These are phyloP conservation scores for Dicranocentrus wangi DNA, from an alignment of 2,888 invertebrate genomes.

Conservation along the genomic window DNA sequence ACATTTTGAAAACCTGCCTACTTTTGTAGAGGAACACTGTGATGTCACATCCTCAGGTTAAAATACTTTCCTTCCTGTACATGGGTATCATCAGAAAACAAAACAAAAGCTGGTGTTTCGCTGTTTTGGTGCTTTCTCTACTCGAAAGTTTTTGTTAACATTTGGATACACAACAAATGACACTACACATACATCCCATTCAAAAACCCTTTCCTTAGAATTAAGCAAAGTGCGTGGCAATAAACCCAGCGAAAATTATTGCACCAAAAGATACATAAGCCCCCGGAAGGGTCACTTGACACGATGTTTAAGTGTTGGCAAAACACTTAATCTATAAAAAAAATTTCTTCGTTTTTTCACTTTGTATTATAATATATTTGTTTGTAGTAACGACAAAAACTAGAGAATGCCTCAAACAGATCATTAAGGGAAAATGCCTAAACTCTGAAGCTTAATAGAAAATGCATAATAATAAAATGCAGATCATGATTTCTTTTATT, in stretches of 20 bases:
- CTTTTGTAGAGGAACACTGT: neutral
- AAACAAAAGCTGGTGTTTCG: neutral
- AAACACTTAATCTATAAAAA: neutral
- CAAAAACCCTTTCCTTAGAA: too few species aligned
- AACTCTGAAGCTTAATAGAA: too few species aligned
- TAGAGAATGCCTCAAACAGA: neutral
- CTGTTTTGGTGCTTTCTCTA: slow-evolving; percentile 5
- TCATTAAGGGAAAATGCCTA: neutral
- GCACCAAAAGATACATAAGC: neutral
- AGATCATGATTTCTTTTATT: slow-evolving; percentile 10
- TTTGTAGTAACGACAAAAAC: too few species aligned
- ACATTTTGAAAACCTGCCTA: too few species aligned
- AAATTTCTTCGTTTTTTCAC: neutral
- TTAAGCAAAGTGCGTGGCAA: neutral
- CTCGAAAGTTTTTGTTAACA: neutral
- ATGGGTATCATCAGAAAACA: neutral
- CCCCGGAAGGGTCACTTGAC: slow-evolving; percentile 55
- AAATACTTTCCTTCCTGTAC: neutral
- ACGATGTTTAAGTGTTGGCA: neutral
- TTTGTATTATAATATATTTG: too few species aligned
- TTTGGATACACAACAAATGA: neutral
- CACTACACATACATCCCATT: neutral
- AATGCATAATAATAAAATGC: neutral
- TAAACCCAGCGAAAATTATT: too few species aligned
- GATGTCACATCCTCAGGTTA: slow-evolving; percentile 12